Evolutionary conservation across 2,888 invertebrate species (phyloP), one percentile per base, ranked within the genome.

Genomic region (Archaeoteleia sp.): DNA sequence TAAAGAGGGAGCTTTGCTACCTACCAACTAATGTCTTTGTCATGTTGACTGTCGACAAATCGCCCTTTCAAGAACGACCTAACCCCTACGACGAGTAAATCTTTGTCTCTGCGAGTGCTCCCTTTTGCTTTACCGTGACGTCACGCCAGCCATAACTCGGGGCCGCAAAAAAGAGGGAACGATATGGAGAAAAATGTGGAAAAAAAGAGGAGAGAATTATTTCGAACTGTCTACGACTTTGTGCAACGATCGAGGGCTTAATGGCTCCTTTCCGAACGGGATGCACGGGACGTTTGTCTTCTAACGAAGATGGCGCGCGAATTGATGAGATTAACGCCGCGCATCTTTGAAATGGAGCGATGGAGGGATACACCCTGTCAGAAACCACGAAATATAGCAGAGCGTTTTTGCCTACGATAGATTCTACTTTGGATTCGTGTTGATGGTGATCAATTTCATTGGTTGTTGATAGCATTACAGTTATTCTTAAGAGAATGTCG

Each of bases 1-100:
- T 49, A 67, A 42, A 46, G 61, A 68, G 67, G 67, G 72, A 15
- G 23, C n/a, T 35, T 6, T 25, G 46, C 37, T 55, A 43, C 29
- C 45, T 45, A 40, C 39, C 58, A 73, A 68, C 81, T 84, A 82
- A 83, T 83, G 82, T 82, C 83, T 83, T 82, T 84, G 82, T 83
- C 82, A 71, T 83, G 83, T 83, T 79, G 80, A 81, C 82, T 82
- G 83, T 77, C 82, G 82, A 82, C 82, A 80, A 83, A 82, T 83
- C 81, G 80, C 75, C 76, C 79, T 80, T 79, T 78, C 67, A 69
- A 57, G 65, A 67, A 39, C 39, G 27, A 40, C 14, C 43, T 43
- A 45, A 51, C 62, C 70, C 72, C 57, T 40, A 46, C 23, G 49
- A 15, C 42, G 60, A 66, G 67, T 70, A 68, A 71, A 74, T 72